Conservation (phyloP, 2,113 vertebrate genomes). For the Camelus bactrianus region DNA sequence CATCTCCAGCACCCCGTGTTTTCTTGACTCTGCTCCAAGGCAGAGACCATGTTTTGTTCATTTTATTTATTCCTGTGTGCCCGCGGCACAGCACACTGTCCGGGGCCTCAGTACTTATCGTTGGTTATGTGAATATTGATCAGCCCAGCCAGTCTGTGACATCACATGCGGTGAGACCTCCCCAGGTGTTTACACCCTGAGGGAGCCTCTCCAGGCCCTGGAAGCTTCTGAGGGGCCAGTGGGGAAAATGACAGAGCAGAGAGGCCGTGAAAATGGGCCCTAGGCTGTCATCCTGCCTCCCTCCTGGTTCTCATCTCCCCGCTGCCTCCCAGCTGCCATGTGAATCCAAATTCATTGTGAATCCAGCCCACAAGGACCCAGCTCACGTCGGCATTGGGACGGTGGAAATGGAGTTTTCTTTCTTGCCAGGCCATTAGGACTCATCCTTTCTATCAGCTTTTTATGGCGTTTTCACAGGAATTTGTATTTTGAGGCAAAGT, state of each 20-base stretch:
- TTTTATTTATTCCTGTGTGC: background rate
- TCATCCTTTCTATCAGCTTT: background rate
- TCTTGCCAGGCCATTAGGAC: background rate
- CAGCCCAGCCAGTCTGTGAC: background rate
- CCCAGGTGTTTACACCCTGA: background rate
- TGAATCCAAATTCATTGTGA: background rate
- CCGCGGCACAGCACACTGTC: background rate
- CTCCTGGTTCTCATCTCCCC: background rate
- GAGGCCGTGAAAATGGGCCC: background rate
- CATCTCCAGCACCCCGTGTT: background rate
- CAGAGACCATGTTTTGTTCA: background rate
- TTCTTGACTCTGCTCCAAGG: background rate
- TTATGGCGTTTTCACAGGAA: background rate
- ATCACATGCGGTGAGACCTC: fast-evolving
- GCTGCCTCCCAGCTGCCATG: background rate
- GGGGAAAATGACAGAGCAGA: background rate
- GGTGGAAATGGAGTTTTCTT: background rate
- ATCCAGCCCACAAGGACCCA: background rate
- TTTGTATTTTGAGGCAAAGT: background rate
- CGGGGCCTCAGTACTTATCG: background rate
- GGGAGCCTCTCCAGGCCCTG: background rate
- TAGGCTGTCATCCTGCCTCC: background rate
- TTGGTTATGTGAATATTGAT: too few relatives aligned
- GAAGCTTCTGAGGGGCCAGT: background rate
- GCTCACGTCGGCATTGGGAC: background rate